A percentile compares a stretch with the other conserved stretches of the same genome.
These are phyloP conservation scores for Papilio polyxenes DNA, from an alignment of 1,140 invertebrate genomes.

Conservation along the genomic window DNA sequence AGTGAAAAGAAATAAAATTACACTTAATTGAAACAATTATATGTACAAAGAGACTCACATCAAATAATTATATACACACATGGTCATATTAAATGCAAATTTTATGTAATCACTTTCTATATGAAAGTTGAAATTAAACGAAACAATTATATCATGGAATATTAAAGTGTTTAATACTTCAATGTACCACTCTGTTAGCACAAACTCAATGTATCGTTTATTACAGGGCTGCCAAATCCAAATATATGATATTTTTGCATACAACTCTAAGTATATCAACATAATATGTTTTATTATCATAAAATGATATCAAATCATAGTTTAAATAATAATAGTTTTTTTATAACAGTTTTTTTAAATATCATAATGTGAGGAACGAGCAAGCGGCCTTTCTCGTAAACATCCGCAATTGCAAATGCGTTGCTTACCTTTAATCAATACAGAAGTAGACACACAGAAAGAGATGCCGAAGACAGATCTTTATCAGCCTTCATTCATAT, in stretches of 20 bases:
- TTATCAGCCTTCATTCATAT: background rate
- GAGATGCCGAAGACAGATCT: too few relatives aligned
- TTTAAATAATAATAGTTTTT: too few relatives aligned
- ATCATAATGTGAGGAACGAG: too few relatives aligned
- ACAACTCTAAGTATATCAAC: too few relatives aligned
- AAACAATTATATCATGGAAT: conserved; percentile 31
- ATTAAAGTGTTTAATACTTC: conserved; percentile 16
- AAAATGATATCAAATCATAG: background rate
- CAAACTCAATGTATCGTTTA: conserved; percentile 7
- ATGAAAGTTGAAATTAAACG: conserved; percentile 29
- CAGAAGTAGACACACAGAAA: too few relatives aligned
- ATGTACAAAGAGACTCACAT: background rate
- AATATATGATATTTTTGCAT: background rate
- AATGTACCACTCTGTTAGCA: conserved; percentile 4
- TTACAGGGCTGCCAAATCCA: background rate
- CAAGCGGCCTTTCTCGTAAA: too few relatives aligned
- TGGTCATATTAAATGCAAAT: conserved; percentile 30
- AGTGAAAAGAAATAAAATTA: conserved; percentile 23
- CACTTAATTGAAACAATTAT: background rate
- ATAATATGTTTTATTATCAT: too few relatives aligned
- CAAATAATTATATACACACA: background rate
- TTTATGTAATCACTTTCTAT: conserved; percentile 32
- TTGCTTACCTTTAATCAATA: too few relatives aligned
- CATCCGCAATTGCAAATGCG: too few relatives aligned
- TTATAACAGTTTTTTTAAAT: too few relatives aligned